A percentile compares a stretch with the other conserved stretches of the same genome.
phyloP scores from a whole-genome alignment of 2,797 vertebrate species.

The Peromyscus attwateri region DNA sequence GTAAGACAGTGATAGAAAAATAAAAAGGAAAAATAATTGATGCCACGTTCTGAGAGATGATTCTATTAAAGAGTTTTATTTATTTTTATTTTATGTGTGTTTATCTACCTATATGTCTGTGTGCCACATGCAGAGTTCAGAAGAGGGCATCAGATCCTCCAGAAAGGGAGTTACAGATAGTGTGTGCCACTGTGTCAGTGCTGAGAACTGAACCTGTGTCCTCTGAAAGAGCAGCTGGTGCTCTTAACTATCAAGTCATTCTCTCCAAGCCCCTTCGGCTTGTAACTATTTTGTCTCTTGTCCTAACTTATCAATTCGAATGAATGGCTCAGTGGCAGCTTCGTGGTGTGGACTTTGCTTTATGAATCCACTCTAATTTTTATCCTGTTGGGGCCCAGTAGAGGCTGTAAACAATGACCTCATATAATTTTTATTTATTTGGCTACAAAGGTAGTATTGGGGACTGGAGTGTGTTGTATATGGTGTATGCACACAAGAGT shows the following conservation, averaged over 20 bases:
- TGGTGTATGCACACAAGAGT: too few species aligned
- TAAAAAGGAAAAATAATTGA: background rate
- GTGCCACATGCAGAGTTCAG: background rate
- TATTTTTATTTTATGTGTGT: background rate
- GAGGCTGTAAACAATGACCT: background rate
- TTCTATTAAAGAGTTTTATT: background rate
- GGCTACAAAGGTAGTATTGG: background rate
- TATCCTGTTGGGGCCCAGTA: background rate
- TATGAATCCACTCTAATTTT: background rate
- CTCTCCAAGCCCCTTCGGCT: background rate
- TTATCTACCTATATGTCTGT: background rate
- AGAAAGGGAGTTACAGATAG: too few species aligned
- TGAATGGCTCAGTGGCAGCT: background rate
- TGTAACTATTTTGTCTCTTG: background rate
- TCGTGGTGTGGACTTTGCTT: too few species aligned
- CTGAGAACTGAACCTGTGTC: background rate
- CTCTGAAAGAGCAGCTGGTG: too few species aligned
- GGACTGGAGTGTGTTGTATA: too few species aligned
- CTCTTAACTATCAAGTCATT: background rate
- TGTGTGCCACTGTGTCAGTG: background rate
- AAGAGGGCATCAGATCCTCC: background rate
- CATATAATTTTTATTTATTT: background rate
- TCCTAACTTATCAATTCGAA: background rate
- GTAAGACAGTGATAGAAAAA: background rate
- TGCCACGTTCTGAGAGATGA: background rate